These are phyloP conservation scores for Caenorhabditis macrosperma DNA, from an alignment of 2,888 invertebrate genomes.

Conservation along the genomic window DNA sequence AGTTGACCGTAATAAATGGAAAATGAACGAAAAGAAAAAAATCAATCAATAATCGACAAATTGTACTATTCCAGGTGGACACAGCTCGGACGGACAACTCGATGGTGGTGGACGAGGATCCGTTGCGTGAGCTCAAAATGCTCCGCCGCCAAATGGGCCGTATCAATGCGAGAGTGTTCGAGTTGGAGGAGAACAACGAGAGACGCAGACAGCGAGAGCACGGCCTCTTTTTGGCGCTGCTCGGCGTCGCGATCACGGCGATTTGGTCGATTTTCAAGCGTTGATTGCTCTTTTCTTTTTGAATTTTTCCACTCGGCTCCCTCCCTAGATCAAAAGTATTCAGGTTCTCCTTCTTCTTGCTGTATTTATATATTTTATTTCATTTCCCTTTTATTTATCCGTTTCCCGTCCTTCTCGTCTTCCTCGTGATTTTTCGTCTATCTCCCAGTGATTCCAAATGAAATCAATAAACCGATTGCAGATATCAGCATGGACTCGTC, in stretches of 20 bases:
- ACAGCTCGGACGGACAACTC: conserved; percentile 58
- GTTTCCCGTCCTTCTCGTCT: background rate
- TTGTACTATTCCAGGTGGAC: conserved; percentile 22
- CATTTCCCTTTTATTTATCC: background rate
- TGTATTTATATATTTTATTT: background rate
- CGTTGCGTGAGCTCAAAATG: conserved; percentile 53
- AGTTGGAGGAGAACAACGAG: conserved; percentile 51
- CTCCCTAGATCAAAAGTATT: background rate
- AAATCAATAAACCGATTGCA: background rate
- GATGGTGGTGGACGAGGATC: conserved; percentile 59
- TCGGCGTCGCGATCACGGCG: conserved; percentile 48
- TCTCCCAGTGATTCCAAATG: conserved; percentile 4
- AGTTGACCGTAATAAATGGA: too few relatives aligned
- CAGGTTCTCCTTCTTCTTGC: background rate
- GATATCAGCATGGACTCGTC: conserved; percentile 4
- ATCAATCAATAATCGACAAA: background rate
- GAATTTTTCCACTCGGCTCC: background rate
- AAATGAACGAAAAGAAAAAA: too few relatives aligned
- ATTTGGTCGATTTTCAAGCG: conserved; percentile 42
- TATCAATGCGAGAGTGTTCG: conserved; percentile 44
- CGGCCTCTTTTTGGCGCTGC: conserved; percentile 25
- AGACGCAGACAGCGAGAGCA: conserved; percentile 39
- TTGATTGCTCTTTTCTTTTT: background rate
- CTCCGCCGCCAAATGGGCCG: conserved; percentile 44
- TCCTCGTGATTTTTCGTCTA: background rate